Base-by-base conservation (phyloP, 2,797 vertebrate genomes). In the Pangasius sanitwongsei region DNA sequence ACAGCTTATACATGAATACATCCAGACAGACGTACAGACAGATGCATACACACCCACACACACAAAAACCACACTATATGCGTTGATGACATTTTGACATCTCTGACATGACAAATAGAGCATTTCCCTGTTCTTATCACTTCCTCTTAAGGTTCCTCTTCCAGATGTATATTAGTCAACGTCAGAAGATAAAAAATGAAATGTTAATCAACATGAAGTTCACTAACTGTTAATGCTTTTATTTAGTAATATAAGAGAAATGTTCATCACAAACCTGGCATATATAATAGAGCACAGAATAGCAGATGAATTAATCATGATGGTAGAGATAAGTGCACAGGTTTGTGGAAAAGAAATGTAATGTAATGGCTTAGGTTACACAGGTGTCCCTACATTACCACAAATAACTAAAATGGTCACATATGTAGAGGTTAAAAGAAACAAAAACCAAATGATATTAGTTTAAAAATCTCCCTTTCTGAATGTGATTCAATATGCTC, bases 131-230 rank as follows among this genome's bases (percentile, higher is more conserved):
- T 61, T 89, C 53, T 70, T 8, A 20, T 83, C 61, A 84, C 44
- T 61, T 82, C 57, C 80, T 82, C 34, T 67, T 37, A 53, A 70
- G 4, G 75, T 86, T 81, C 88, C 77, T 86, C 65, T 86, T 89
- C 34, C 13, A 78, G 37, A 70, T n/a, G 15, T 55, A 75, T 28
- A 48, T 75, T 77, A 59, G 31, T 65, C 59, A 77, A 9, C 2
- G 2, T 53, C 41, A 61, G 63, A 74, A 31, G 44, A 65, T 65
- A 28, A 84, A 67, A 67, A 50, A 31, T 6, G 2, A 67, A 84
- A 11, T 57, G 57, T 6, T 41, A 48, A 63, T 41, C 80, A 61
- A 7, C 34, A 61, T 41, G 2, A 61, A 59, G 20, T 82, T 81
- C 11, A 78, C 28, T 53, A 48, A 20, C 41, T 28, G 16, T 57